Base-by-base conservation (phyloP, 2,797 vertebrate genomes). In the Neosilurus hyrtlii region DNA sequence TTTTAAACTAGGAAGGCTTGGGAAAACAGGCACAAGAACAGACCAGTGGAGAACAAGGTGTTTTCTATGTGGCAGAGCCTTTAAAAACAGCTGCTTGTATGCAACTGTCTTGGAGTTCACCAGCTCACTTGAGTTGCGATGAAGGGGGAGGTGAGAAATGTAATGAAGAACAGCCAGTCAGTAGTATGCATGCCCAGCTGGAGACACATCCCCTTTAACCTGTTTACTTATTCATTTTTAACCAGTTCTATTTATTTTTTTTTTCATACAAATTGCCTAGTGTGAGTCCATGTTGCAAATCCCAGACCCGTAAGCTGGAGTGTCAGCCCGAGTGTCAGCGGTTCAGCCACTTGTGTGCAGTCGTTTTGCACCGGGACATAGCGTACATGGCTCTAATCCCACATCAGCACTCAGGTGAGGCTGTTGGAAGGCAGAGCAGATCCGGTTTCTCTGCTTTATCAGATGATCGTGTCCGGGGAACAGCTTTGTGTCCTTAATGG, bases 391-490 rank as follows among this genome's bases (percentile, higher is more conserved):
- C 56, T 81, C 72, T 81, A 82, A 88, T 88, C 87, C 78, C 49
- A 83, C 72, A 87, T 86, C 86, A 82, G 82, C 81, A 87, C 89
- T 89, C 92, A 91, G 89, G 77, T 68, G 26, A 86, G 85, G 82
- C 70, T 82, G 90, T 90, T 91, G 89, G 87, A 84, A 37, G 77
- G 81, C 43, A 90, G 89, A 90, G 88, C 35, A 89, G 91, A 91
- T 94, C 93, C 89, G 87, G 91, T 95, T 94, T 92, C 93, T 91
- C 85, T n/a, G 88, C 88, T 92, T 92, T 92, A 93, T 93, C 92
- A 87, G 86, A 85, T 88, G 90, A 85, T 92, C 87, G 90, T 91
- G 90, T 92, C 90, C 91, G 76, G 89, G 88, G 91, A 92, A 89
- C 91, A 88, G 86, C 89, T 93, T 93, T 94, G 91, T 93, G 91